Evolutionary conservation across 2,113 vertebrate genomes (phyloP).

Genomic region (Argyrosomus japonicus): DNA sequence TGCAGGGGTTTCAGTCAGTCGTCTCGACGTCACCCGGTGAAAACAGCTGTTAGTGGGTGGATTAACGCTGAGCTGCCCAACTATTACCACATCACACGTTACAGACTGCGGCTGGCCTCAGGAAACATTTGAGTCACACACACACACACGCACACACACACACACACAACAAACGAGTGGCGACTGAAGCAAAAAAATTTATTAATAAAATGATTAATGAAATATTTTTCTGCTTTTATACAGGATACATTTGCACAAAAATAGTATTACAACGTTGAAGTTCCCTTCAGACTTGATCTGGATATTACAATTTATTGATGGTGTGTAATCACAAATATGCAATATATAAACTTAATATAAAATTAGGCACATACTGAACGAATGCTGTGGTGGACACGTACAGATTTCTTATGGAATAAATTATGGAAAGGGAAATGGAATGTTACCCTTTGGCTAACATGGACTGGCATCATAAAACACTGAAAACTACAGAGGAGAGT

Average conservation of each 20-base stretch:
- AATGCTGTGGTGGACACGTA: slow-evolving; percentile 33
- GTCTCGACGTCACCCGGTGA: slow-evolving; percentile 14
- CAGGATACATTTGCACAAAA: slow-evolving; percentile 44
- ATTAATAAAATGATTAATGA: slow-evolving; percentile 73
- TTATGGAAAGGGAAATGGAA: slow-evolving; percentile 32
- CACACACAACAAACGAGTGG: not conserved
- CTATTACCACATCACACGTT: slow-evolving; percentile 17
- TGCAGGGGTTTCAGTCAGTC: slow-evolving; percentile 30
- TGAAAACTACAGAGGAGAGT: not conserved
- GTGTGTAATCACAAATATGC: slow-evolving; percentile 65
- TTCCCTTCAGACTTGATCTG: slow-evolving; percentile 60
- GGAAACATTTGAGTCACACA: not conserved
- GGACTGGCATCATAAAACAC: slow-evolving; percentile 15
- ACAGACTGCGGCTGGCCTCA: not conserved
- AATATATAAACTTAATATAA: slow-evolving; percentile 76
- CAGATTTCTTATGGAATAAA: slow-evolving; percentile 47
- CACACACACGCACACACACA: not conserved
- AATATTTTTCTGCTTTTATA: slow-evolving; percentile 48
- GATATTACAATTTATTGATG: slow-evolving; percentile 45
- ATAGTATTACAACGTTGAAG: slow-evolving; percentile 36
- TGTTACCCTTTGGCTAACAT: slow-evolving; percentile 56
- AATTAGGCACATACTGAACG: slow-evolving; percentile 80
- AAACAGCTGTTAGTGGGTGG: slow-evolving; percentile 61
- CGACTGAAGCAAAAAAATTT: slow-evolving; percentile 68
- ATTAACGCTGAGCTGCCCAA: slow-evolving; percentile 25